Conservation (phyloP, 2,113 vertebrate genomes). For the Tinamus guttatus region DNA sequence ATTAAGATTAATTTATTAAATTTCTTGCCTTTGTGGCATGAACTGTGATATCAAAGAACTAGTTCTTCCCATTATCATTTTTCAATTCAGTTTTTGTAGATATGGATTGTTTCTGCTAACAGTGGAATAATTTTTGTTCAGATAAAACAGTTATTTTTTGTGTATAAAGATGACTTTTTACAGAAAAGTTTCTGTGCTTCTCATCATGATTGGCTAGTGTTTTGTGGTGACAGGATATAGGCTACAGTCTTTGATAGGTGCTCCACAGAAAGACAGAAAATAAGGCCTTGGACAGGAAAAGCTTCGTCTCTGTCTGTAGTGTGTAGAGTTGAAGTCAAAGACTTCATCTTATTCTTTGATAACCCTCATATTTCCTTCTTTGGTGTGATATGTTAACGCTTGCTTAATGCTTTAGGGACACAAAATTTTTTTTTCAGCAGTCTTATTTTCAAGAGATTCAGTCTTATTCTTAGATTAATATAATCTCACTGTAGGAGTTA, state of each 20-base stretch:
- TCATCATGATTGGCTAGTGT: background rate
- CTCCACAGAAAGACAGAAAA: background rate
- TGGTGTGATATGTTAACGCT: background rate
- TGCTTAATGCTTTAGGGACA: background rate
- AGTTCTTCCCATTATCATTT: background rate
- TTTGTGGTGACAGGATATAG: background rate
- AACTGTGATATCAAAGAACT: background rate
- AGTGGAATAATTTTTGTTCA: background rate
- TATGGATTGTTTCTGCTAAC: background rate
- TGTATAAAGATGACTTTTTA: background rate
- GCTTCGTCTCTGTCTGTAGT: background rate
- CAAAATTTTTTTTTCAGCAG: background rate
- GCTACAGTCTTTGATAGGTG: background rate
- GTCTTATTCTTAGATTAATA: background rate
- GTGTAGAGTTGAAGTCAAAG: background rate
- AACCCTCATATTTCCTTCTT: background rate
- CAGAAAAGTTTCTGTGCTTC: background rate
- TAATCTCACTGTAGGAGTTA: background rate
- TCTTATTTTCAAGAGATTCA: background rate
- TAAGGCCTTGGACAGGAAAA: background rate
- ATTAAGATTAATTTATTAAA: background rate
- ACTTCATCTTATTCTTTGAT: background rate
- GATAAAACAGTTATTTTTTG: background rate
- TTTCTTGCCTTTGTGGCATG: background rate
- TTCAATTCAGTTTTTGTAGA: background rate